Conservation (phyloP, 2,888 invertebrate species). For the Nymphalis urticae region DNA sequence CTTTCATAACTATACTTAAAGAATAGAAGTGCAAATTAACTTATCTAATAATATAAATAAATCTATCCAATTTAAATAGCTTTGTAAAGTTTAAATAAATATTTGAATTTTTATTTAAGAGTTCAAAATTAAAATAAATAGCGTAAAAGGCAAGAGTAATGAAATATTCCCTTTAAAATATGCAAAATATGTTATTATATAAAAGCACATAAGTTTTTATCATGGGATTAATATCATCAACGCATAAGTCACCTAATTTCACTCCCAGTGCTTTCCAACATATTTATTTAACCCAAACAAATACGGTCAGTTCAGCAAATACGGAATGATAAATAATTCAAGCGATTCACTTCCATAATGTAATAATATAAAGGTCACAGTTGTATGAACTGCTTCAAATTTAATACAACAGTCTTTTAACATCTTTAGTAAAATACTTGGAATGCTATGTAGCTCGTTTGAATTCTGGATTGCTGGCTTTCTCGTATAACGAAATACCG, state of each 20-base stretch:
- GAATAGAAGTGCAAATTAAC: too few species aligned
- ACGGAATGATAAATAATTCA: neutral
- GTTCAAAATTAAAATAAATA: too few species aligned
- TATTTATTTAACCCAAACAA: conserved; percentile 10
- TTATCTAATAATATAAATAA: too few species aligned
- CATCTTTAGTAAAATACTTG: conserved; percentile 11
- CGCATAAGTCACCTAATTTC: conserved; percentile 4
- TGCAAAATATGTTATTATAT: neutral
- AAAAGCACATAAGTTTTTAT: neutral
- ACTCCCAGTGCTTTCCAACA: conserved; percentile 8
- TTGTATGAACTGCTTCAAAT: conserved; percentile 3
- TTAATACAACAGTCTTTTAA: conserved; percentile 9
- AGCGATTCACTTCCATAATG: neutral
- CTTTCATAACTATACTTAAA: too few species aligned
- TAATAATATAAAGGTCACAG: neutral
- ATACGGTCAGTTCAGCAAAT: conserved; percentile 4
- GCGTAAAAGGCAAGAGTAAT: neutral
- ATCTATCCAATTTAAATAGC: too few species aligned
- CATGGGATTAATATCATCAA: neutral
- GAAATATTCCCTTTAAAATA: neutral
- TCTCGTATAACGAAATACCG: neutral
- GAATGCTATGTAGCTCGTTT: conserved; percentile 5
- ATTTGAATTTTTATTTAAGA: too few species aligned
- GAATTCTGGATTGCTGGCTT: neutral
- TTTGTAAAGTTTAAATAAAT: too few species aligned